Percentiles rank a stretch among this genome's conserved stretches.
phyloP scores from a whole-genome alignment of 1,140 invertebrate species.

The Drosophila willistoni region DNA sequence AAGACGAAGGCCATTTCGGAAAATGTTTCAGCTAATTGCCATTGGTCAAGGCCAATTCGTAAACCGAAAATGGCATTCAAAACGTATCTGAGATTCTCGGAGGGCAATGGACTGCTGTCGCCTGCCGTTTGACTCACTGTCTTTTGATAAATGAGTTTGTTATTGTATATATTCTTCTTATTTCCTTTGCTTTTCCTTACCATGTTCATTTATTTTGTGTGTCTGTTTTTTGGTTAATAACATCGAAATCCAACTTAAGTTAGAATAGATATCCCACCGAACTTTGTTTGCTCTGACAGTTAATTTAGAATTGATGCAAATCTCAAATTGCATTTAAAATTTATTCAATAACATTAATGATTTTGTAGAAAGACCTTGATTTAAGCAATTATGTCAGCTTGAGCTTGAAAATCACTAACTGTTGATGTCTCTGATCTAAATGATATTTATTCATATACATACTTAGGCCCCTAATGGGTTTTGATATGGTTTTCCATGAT shows the following conservation, averaged over 20 bases:
- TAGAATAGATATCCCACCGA: neutral
- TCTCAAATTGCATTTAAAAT: neutral
- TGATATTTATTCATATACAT: neutral
- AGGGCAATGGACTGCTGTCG: conserved; percentile 42
- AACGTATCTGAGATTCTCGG: conserved; percentile 40
- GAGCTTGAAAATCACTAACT: too few relatives aligned
- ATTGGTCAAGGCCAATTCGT: conserved; percentile 49
- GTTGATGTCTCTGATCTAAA: too few relatives aligned
- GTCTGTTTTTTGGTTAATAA: conserved; percentile 24
- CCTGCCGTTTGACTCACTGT: conserved; percentile 23
- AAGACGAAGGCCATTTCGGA: conserved; percentile 40
- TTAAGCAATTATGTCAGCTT: too few relatives aligned
- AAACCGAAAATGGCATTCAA: conserved; percentile 22
- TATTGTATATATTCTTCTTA: conserved; percentile 9
- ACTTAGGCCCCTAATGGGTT: neutral
- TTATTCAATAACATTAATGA: too few relatives aligned
- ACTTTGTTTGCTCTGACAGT: neutral
- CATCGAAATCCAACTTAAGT: neutral
- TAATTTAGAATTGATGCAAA: neutral
- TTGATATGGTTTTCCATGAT: neutral
- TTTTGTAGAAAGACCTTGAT: too few relatives aligned
- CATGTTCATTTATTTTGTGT: conserved; percentile 24
- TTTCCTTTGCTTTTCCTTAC: conserved; percentile 10
- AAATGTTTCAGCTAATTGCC: conserved; percentile 74
- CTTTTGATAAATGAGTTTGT: conserved; percentile 55